Percentiles rank a stretch among this genome's conserved stretches.
Evolutionary conservation across 2,888 invertebrate genomes (phyloP).

Genomic region (Tortrix viridana): DNA sequence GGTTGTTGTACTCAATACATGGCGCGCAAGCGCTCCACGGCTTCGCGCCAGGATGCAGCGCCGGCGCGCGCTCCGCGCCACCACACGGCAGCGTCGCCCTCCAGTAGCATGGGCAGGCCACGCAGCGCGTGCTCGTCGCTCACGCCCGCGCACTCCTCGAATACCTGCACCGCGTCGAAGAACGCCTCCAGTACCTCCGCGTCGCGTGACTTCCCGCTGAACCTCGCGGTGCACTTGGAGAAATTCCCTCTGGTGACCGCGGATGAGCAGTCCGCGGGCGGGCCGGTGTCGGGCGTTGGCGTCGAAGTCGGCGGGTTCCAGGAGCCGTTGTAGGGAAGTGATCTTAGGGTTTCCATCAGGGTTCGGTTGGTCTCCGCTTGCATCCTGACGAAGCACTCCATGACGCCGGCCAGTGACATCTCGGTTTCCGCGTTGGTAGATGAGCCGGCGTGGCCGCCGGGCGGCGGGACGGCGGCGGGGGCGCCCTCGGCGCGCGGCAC

Average conservation of each 20-base stretch:
- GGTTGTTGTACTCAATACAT: constrained; percentile 15
- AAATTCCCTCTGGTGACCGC: constrained; percentile 3
- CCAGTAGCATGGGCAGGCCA: constrained; percentile 30
- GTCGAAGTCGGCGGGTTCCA: background rate
- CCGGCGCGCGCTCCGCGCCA: constrained; percentile 24
- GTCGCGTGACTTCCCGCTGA: constrained; percentile 17
- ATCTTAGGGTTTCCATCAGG: background rate
- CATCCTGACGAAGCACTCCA: constrained; percentile 14
- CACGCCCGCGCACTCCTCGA: constrained; percentile 24
- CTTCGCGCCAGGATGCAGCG: constrained; percentile 9
- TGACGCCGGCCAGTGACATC: constrained; percentile 5
- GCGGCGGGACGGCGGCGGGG: background rate
- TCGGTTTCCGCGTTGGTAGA: background rate
- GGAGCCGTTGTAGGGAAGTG: background rate
- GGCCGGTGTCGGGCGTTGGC: background rate
- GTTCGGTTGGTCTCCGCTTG: constrained; percentile 12
- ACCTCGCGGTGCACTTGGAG: constrained; percentile 26
- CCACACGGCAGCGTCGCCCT: constrained; percentile 29
- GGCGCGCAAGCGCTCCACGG: constrained; percentile 16
- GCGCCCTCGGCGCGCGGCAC: constrained; percentile 3
- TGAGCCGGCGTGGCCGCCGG: background rate
- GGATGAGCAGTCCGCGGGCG: background rate
- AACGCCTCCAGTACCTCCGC: constrained; percentile 22
- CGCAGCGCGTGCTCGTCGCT: constrained; percentile 25
- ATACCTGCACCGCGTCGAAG: constrained; percentile 18